Base-by-base conservation (phyloP, 1,140 invertebrate species). In the Hirudo medicinalis region DNA sequence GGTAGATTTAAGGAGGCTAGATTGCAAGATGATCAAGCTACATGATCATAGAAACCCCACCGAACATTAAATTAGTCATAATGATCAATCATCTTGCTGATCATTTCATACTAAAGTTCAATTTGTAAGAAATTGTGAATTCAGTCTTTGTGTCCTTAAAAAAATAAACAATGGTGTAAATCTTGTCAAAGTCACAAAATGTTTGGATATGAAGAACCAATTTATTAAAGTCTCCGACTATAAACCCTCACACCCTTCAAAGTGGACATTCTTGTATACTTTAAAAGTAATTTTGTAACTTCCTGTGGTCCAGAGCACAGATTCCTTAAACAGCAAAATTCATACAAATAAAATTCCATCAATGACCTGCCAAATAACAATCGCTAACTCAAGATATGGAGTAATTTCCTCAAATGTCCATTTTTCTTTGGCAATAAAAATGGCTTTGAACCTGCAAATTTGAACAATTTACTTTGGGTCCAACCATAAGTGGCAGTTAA, bases 341-440 rank as follows among this genome's bases (percentile, higher is more conserved):
- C 25, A 25, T 11, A 3, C 57, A 63, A 63, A 13, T 32, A 15
- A 49, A 63, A 63, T n/a, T 19, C 15, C 17, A 63, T 19, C 11
- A 19, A 13, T 25, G 17, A 63, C 57, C 2, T 19, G 1, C 20
- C 8, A 49, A 49, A 15, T 49, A 49, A 49, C 43, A 49, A 49
- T 17, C 43, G 11, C 43, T 63, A 13, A 63, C 57, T 63, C 57
- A 25, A 63, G 29, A 63, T 63, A 63, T 19, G 57, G 57, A 32
- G 11, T 63, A 32, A 63, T 63, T 32, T 63, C 57, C 1, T 63
- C 57, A 63, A 63, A 63, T 11, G 57, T 63, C 57, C 57, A 63
- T 63, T 63, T 63, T 63, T 63, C 57, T 63, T 63, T 63, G 8
- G 57, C 29, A 22, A 13, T 63, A 32, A 63, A 63, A 63, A 63